A percentile compares a stretch with the other conserved stretches of the same genome.
Conservation (phyloP, 2,797 vertebrate genomes). For the Pipistrellus pipistrellus region DNA sequence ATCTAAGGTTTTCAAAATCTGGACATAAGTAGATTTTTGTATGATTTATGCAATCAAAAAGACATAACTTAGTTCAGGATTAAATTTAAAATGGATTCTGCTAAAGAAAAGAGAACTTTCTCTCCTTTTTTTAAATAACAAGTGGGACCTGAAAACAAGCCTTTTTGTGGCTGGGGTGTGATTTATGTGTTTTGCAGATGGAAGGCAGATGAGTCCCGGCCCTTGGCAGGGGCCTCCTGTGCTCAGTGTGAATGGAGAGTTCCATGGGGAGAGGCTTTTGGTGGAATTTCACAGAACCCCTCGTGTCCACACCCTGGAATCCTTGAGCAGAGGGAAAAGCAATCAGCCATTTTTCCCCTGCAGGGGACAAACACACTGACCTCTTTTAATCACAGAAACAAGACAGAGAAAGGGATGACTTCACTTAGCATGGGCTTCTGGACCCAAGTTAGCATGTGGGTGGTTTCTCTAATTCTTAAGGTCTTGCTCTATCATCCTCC, state of each 20-base stretch:
- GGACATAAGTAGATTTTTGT: not conserved
- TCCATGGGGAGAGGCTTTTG: not conserved
- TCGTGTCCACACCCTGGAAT: not conserved
- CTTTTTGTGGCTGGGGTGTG: not conserved
- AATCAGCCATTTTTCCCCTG: not conserved
- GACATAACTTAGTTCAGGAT: not conserved
- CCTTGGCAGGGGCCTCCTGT: not conserved
- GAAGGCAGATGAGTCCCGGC: not conserved
- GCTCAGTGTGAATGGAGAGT: not conserved
- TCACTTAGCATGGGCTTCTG: not conserved
- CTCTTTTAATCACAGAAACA: slow-evolving; percentile 3
- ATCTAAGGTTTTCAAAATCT: slow-evolving; percentile 29
- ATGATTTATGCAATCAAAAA: not conserved
- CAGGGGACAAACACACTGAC: not conserved
- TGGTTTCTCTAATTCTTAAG: not conserved
- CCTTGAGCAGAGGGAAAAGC: not conserved
- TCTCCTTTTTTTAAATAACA: not conserved
- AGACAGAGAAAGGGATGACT: not conserved
- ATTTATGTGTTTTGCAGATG: not conserved
- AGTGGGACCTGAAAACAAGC: not conserved
- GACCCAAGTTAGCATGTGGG: not conserved
- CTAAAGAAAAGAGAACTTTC: not conserved
- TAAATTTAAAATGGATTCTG: not conserved
- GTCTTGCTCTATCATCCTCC: not conserved
- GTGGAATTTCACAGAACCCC: not conserved